Evolutionary conservation across 1,140 invertebrate species (phyloP), one percentile per base, ranked within the genome.

Genomic region (Bombus superbus): DNA sequence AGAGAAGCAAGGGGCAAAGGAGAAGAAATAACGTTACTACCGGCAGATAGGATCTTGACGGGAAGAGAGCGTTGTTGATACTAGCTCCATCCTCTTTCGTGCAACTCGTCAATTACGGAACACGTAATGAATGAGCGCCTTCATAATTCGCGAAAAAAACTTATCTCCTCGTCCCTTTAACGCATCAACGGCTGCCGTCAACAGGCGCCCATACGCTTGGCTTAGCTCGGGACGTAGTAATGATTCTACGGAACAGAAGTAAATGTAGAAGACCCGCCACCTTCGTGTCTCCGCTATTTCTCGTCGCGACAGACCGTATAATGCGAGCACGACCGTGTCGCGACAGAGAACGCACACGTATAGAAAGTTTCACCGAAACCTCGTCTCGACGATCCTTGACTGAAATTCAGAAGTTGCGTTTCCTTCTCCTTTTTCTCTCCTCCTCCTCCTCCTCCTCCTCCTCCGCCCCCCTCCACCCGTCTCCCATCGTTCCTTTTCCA

Each of bases 161-260:
- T 85, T 81, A 90, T 90, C 80, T 90, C 76, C 86, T 87, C 88
- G 86, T 68, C 72, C 86, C 86, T 90, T 90, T 85, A 85, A 89
- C 79, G 82, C 80, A 68, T 90, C 83, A 82, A 81, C 86, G 88
- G 80, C 25, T 81, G 64, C 82, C 72, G 72, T 90, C 86, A 90
- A 90, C 81, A 82, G 83, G 77, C 77, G 72, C 62, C 86, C 57
- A 80, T 69, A 80, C 88, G 83, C 71, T 82, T 88, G 66, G 83
- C 86, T 90, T 90, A 90, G 81, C 83, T 32, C 89, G 89, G 86
- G 86, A 90, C 89, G 83, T 78, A 71, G 83, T 90, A 90, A 90
- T 90, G 86, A 90, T 82, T 85, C 64, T 82, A 82, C 74, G 57
- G 76, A 64, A 90, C 81, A 86, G 72, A 90, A 88, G 86, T 86